Conservation (phyloP, 2,797 vertebrate genomes). For the Cyclopterus lumpus region DNA sequence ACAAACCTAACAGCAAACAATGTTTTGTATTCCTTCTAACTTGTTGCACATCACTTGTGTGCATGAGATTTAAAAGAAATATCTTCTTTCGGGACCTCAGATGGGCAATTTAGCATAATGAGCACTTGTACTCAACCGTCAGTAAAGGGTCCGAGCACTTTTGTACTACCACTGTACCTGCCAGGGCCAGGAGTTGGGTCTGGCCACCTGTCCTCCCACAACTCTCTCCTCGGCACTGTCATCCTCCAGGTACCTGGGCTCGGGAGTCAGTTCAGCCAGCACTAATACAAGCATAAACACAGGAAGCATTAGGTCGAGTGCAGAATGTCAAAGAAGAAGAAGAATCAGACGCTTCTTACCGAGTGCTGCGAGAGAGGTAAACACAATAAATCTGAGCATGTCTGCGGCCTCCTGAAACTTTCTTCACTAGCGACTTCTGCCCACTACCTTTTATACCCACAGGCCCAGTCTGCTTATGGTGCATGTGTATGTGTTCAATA, state of each 20-base stretch:
- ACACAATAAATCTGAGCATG: constrained; percentile 81
- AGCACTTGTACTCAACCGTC: background rate
- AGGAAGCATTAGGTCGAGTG: background rate
- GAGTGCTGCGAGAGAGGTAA: constrained; percentile 79
- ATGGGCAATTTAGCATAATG: background rate
- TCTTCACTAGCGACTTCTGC: constrained; percentile 19
- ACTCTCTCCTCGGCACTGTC: constrained; percentile 66
- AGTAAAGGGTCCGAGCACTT: background rate
- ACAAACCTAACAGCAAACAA: background rate
- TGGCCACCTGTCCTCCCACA: constrained; percentile 80
- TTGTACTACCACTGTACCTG: constrained; percentile 72
- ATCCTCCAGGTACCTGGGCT: constrained; percentile 81
- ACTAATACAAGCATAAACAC: constrained; percentile 55
- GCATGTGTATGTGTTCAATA: constrained; percentile 1
- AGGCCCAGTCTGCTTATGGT: background rate
- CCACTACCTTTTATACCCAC: constrained; percentile 64
- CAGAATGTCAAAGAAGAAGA: background rate
- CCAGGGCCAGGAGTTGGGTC: constrained; percentile 83
- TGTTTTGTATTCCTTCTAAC: background rate
- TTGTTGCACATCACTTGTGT: background rate
- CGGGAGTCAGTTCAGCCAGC: constrained; percentile 74
- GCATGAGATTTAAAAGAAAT: background rate
- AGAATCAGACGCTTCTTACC: constrained; percentile 67
- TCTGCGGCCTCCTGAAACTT: constrained; percentile 54
- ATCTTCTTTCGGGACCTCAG: background rate